phyloP scores from a whole-genome alignment of 2,797 vertebrate genomes.

The Dromococcyx pavoninus region DNA sequence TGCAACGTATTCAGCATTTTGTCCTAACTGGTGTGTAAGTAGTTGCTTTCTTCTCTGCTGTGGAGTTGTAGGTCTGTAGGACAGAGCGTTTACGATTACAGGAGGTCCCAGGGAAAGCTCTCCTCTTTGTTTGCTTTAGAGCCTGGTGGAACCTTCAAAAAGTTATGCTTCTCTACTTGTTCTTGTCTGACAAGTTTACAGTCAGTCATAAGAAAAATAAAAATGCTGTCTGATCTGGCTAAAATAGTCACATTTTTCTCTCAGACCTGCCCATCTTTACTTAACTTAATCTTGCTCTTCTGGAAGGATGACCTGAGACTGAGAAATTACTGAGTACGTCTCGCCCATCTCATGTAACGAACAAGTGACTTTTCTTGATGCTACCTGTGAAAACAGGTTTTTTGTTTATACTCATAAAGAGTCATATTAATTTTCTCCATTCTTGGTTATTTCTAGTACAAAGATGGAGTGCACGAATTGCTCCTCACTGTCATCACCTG shows the following conservation, averaged over 20 bases:
- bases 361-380: conserved; percentile 34
- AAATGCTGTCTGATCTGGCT: not conserved
- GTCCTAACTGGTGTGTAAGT: not conserved
- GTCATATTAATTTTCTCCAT: conserved; percentile 67
- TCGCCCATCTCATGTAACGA: conserved; percentile 50
- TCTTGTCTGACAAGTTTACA: not conserved
- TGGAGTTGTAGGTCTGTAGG: not conserved
- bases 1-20: not conserved
- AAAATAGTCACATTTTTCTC: not conserved
- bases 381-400: conserved; percentile 33
- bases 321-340: conserved; percentile 6
- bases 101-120: not conserved
- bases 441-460: conserved; percentile 80
- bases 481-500: conserved; percentile 95
- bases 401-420: conserved; percentile 58
- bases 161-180: not conserved
- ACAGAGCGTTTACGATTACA: not conserved
- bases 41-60: not conserved
- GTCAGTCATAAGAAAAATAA: not conserved
- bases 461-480: conserved; percentile 86
- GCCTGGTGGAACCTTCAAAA: not conserved
- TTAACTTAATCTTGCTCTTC: not conserved
- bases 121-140: not conserved
- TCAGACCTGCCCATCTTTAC: not conserved
- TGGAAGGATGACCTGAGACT: not conserved